Evolutionary conservation across 2,113 vertebrate genomes (phyloP).

Genomic region (Anguilla rostrata): DNA sequence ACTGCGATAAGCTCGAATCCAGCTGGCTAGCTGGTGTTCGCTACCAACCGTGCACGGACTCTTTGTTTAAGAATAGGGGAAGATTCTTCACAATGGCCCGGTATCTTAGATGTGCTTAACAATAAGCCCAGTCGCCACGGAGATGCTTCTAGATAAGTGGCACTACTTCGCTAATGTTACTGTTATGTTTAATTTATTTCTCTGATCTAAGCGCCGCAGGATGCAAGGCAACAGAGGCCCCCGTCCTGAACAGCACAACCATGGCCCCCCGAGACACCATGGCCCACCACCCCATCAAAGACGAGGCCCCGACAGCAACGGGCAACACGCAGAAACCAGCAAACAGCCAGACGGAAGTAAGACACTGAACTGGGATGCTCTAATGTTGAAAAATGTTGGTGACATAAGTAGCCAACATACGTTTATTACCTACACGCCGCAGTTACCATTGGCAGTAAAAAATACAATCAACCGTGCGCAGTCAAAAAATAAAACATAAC

Average conservation of each 20-base stretch:
- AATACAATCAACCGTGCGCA: no score
- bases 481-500: no score
- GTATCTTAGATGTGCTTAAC: background rate
- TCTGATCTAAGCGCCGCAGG: background rate
- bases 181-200: background rate
- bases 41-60: background rate
- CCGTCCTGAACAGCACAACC: slow-evolving; percentile 84
- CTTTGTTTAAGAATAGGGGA: background rate
- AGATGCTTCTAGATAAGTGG: background rate
- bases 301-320: slow-evolving; percentile 74
- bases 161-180: background rate
- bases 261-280: slow-evolving; percentile 73
- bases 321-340: slow-evolving; percentile 78
- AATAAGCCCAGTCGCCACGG: background rate
- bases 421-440: background rate
- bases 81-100: background rate
- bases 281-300: slow-evolving; percentile 67
- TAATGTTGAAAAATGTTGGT: no score
- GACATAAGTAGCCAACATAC: background rate
- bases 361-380: slow-evolving; percentile 14
- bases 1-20: background rate
- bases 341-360: slow-evolving; percentile 70
- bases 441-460: no score
- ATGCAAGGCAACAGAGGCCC: slow-evolving; percentile 92
- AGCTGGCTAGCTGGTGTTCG: background rate